Conservation (phyloP, 2,113 vertebrate species). For the Cryptotis parvus region DNA sequence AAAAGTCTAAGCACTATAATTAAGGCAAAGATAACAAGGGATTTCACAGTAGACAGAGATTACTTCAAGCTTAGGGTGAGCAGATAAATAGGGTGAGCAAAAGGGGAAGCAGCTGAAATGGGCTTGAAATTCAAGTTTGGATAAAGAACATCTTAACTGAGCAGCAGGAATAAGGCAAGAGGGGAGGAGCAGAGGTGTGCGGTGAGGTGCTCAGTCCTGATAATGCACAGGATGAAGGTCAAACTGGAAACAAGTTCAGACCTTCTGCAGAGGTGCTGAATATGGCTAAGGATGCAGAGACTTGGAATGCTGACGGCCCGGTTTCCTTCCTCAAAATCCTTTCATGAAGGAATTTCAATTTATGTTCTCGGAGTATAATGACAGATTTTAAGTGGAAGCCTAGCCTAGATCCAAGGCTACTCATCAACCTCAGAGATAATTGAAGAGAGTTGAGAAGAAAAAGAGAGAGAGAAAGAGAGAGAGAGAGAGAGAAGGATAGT, state of each 20-base stretch:
- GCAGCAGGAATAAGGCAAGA: not conserved
- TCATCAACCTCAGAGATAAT: not conserved
- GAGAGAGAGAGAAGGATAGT: not conserved
- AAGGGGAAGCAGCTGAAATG: not conserved
- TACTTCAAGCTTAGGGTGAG: not conserved
- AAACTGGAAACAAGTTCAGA: not conserved
- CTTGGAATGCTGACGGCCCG: not conserved
- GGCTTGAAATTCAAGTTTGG: not conserved
- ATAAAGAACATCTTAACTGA: conserved; percentile 2
- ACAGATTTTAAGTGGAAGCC: not conserved
- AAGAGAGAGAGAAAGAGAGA: not conserved
- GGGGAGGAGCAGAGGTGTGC: not conserved
- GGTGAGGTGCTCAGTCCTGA: not conserved
- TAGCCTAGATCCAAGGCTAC: not conserved
- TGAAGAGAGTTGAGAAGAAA: not conserved
- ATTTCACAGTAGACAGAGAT: conserved; percentile 46
- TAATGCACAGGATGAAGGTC: not conserved
- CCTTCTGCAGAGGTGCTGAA: not conserved
- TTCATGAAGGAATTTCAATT: not conserved
- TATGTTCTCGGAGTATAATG: not conserved
- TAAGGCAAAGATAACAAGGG: conserved; percentile 57
- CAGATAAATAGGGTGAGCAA: conserved; percentile 55
- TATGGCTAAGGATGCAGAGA: not conserved
- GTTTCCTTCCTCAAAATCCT: not conserved
- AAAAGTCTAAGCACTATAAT: conserved; percentile 57